Base-by-base conservation (phyloP, 53 echinoderm and acorn worm genomes). In the Crossaster papposus region DNA sequence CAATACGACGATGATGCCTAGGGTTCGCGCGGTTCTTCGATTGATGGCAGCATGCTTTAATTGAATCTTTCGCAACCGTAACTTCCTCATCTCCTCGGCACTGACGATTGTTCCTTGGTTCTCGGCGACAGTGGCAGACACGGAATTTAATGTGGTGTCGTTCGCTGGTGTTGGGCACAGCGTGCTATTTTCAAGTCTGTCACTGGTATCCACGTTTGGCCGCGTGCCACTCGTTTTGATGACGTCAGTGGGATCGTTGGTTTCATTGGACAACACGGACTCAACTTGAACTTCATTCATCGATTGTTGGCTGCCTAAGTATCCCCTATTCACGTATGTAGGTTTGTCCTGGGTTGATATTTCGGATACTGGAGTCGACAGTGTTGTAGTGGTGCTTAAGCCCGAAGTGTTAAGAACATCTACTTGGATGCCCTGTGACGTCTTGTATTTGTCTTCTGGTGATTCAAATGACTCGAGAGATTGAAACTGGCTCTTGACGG, bases 1-100 rank as follows among this genome's bases (percentile, higher is more conserved):
- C 0, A 91, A 34, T 23, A 86, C 85, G 28, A 95, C 86, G 89
- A 95, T 91, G 62, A 95, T 89, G n/a, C 95, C 95, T 0, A 95
- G 91, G 0, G 95, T 93, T 36, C 76, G 83, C 33, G 95, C 81
- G 6, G 95, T 95, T 22, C 95, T 77, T 38, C 81, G 72, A 65
- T 95, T 93, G 1, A 89, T 79, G 13, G 80, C 88, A 24, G 91
- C 72, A 23, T 91, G 64, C 5, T 65, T 34, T 64, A 77, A 33
- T 2, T 36, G 83, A 22, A 30, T 22, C 83, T 78, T 70, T 10
- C 54, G 37, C 51, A 63, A 44, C 15, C 93, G 85, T 8, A 65
- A 12, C 72, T 36, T 35, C 64, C 85, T 50, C 86, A 93, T 58
- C 50, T 65, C 74, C 38, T 70, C 90, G 1, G 79, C 90, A 22